Percentiles rank a stretch among this genome's conserved stretches.
phyloP scores from a whole-genome alignment of 92 coral and sea anemone species.

The Umimayanthus kanabou region DNA sequence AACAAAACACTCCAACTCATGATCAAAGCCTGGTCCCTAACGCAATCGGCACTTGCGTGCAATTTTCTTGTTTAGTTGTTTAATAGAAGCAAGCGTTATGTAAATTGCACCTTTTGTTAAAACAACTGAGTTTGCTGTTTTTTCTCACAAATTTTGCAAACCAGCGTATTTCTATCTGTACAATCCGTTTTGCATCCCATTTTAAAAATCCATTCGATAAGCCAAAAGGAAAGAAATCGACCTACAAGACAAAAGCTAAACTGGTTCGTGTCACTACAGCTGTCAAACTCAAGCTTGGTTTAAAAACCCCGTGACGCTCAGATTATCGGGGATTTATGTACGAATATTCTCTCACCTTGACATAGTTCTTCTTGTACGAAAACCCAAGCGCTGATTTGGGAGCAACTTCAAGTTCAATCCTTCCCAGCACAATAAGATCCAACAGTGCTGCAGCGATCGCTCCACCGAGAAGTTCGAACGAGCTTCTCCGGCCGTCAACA shows the following conservation, averaged over 20 bases:
- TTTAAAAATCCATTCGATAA: not conserved
- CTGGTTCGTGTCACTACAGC: not conserved
- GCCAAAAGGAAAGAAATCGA: not conserved
- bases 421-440: constrained; percentile 55
- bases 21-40: not conserved
- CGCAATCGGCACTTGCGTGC: not conserved
- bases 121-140: not conserved
- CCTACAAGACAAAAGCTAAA: not conserved
- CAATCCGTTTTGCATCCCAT: not conserved
- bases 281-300: not conserved
- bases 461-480: constrained; percentile 53
- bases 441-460: constrained; percentile 55
- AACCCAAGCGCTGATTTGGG: constrained; percentile 56
- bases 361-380: constrained; percentile 39
- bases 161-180: not conserved
- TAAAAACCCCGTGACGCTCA: not conserved
- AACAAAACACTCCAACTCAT: too few relatives aligned
- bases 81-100: not conserved
- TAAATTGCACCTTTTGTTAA: not conserved
- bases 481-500: constrained; percentile 43
- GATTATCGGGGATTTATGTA: too few relatives aligned
- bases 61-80: too few relatives aligned
- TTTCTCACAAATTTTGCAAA: not conserved
- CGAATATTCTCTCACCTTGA: constrained; percentile 37
- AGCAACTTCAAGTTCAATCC: constrained; percentile 50